phyloP scores from a whole-genome alignment of 1,140 invertebrate genomes.

The Drosophila biarmipes region DNA sequence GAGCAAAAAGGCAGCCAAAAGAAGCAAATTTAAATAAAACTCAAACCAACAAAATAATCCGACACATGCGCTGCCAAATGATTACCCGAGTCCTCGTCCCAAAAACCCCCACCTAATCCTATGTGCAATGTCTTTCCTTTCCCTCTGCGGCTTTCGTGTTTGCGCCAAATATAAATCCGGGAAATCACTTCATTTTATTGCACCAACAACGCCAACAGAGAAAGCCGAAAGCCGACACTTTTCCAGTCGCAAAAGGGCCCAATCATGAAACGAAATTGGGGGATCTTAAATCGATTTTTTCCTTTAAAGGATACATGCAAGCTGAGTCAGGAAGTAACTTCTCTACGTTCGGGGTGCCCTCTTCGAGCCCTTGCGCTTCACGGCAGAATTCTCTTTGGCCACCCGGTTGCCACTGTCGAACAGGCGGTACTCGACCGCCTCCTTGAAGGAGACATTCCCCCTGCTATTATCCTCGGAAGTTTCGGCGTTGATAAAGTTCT shows the following conservation, averaged over 20 bases:
- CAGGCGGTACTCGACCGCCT: neutral
- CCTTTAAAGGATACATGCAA: constrained; percentile 10
- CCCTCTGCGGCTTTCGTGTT: constrained; percentile 7
- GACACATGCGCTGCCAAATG: constrained; percentile 79
- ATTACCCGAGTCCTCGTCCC: constrained; percentile 53
- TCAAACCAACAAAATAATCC: constrained; percentile 76
- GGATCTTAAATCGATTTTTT: constrained; percentile 34
- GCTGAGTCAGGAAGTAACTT: neutral
- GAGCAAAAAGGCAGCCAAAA: constrained; percentile 29
- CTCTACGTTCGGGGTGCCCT: neutral
- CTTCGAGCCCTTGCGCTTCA: no score
- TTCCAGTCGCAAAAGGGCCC: constrained; percentile 14
- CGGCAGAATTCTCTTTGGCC: neutral
- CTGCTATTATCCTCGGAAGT: neutral
- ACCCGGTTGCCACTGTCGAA: neutral
- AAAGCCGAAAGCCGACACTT: constrained; percentile 56
- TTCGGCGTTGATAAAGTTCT: neutral
- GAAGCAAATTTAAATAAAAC: constrained; percentile 69
- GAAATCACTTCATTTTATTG: constrained; percentile 76
- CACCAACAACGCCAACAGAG: constrained; percentile 35
- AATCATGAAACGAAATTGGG: constrained; percentile 52
- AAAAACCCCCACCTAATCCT: constrained; percentile 50
- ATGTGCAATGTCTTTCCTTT: constrained; percentile 45
- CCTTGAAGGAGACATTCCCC: neutral
- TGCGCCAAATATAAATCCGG: constrained; percentile 47